phyloP scores from a whole-genome alignment of 2,888 invertebrate genomes.

The Heterodera filipjevi region DNA sequence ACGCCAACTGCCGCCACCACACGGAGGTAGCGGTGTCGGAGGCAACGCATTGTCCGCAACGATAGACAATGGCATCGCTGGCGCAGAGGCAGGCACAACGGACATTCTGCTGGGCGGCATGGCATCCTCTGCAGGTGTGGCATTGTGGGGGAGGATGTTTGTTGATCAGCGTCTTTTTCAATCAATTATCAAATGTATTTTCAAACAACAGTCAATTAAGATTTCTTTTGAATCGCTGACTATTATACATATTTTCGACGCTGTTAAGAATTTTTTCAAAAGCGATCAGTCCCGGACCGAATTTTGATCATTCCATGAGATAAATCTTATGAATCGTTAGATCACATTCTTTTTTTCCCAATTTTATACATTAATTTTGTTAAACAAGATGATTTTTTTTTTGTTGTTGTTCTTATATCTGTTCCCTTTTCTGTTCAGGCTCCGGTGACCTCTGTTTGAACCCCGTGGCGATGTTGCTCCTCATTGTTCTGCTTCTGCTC shows the following conservation, averaged over 20 bases:
- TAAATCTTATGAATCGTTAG: too few species aligned
- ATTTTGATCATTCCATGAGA: too few species aligned
- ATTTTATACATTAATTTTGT: too few species aligned
- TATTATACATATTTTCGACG: too few species aligned
- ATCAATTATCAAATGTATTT: too few species aligned
- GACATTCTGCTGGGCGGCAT: slow-evolving; percentile 13
- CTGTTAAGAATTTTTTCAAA: too few species aligned
- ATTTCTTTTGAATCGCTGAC: too few species aligned
- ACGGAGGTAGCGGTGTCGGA: neutral
- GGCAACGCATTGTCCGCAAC: slow-evolving; percentile 9
- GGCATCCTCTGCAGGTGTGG: slow-evolving; percentile 3
- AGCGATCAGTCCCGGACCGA: too few species aligned
- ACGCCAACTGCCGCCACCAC: neutral
- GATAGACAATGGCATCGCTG: neutral
- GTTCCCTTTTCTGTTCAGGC: neutral
- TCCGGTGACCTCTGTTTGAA: slow-evolving; percentile 34
- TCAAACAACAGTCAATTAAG: too few species aligned
- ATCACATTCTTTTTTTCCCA: too few species aligned
- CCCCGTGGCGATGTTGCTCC: slow-evolving; percentile 32
- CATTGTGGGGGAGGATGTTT: too few species aligned
- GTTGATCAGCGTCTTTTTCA: neutral
- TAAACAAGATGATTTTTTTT: neutral
- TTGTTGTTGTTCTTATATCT: neutral
- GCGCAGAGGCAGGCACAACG: neutral
- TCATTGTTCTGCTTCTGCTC: slow-evolving; percentile 34